Evolutionary conservation across 1,140 invertebrate genomes (phyloP).

Genomic region (Acromyrmex charruanus): DNA sequence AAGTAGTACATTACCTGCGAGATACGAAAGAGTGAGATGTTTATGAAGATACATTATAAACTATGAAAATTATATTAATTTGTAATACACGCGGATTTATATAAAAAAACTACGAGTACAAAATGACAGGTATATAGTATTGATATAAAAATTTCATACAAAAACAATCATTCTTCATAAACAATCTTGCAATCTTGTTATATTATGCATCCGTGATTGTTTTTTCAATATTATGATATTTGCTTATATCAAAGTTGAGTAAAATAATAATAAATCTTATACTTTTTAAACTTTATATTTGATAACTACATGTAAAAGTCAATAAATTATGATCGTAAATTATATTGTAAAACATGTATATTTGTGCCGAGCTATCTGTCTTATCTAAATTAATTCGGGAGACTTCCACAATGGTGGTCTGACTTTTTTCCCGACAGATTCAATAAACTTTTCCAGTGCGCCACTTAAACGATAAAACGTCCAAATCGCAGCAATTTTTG

Average conservation of each 20-base stretch:
- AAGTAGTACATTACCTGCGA: conserved; percentile 53
- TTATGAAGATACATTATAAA: conserved; percentile 22
- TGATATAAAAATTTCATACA: background rate
- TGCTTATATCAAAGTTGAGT: background rate
- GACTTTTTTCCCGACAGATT: conserved; percentile 65
- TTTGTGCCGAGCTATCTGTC: background rate
- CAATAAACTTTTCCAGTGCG: conserved; percentile 72
- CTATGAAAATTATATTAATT: conserved; percentile 63
- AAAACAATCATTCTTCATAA: background rate
- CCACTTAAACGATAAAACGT: conserved; percentile 80
- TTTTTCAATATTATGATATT: background rate
- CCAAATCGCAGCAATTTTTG: conserved; percentile 81
- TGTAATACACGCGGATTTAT: conserved; percentile 21
- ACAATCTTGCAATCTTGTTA: background rate
- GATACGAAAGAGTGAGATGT: conserved; percentile 12
- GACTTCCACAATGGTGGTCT: conserved; percentile 43
- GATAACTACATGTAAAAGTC: background rate
- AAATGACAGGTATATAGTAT: background rate
- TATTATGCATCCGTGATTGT: background rate
- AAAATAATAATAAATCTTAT: background rate
- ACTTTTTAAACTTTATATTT: background rate
- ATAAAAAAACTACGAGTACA: background rate
- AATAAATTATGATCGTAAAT: conserved; percentile 2
- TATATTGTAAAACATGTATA: conserved; percentile 14
- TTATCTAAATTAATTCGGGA: conserved; percentile 26